Percentiles rank a stretch among this genome's conserved stretches.
These are phyloP conservation scores for Syrphus vitripennis DNA, from an alignment of 2,888 invertebrate genomes.

Conservation along the genomic window DNA sequence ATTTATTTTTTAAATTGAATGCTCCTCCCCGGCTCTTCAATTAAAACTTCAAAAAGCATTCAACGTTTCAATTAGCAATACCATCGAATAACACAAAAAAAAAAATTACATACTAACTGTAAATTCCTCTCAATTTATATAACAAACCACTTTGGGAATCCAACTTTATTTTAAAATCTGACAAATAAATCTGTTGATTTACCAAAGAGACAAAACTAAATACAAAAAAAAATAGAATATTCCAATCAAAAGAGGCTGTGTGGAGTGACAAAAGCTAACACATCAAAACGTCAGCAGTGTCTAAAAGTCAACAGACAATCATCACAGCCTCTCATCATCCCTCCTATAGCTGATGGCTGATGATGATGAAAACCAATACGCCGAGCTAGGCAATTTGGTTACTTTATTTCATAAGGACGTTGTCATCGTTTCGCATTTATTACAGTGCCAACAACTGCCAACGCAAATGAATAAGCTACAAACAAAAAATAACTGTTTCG, in stretches of 20 bases:
- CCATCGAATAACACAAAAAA: not conserved
- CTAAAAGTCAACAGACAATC: constrained; percentile 50
- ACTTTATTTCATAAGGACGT: constrained; percentile 14
- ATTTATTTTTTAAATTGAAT: not conserved
- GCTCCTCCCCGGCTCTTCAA: not conserved
- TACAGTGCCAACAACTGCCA: constrained; percentile 1
- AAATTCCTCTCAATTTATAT: not conserved
- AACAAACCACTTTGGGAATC: not conserved
- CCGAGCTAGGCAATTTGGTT: constrained; percentile 29
- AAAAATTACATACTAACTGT: not conserved
- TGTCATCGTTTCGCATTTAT: constrained; percentile 38
- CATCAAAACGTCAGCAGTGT: constrained; percentile 57
- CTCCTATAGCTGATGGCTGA: not conserved
- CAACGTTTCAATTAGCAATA: not conserved
- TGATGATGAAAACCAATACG: not conserved
- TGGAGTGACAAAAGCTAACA: constrained; percentile 43
- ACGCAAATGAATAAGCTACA: not conserved
- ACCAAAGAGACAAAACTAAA: not conserved
- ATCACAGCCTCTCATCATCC: constrained; percentile 37
- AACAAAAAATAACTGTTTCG: constrained; percentile 1
- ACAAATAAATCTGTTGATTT: constrained; percentile 8
- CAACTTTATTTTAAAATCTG: constrained; percentile 3
- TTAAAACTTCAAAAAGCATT: not conserved
- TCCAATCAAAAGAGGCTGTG: constrained; percentile 18
- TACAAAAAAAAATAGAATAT: not conserved